Base-by-base conservation (phyloP, 2,113 vertebrate genomes). In the Callithrix jacchus region DNA sequence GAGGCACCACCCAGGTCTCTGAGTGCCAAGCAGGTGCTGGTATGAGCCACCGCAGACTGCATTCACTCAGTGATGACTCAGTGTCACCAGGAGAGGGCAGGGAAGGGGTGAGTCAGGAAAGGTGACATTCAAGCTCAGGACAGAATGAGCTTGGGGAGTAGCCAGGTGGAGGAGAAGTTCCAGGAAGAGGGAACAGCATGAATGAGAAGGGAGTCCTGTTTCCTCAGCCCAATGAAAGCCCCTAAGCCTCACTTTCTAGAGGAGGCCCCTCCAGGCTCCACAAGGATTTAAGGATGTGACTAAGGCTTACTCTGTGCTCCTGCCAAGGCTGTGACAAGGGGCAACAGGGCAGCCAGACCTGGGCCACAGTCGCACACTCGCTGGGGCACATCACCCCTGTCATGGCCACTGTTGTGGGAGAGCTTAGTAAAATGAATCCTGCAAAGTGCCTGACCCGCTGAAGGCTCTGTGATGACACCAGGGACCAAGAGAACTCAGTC, bases 1-100 rank as follows among this genome's bases (percentile, higher is more conserved):
- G 0, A 16, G 56, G 64, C 16, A 35, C 5, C 13, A 25, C 32
- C 14, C 20, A 11, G 8, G 64, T 27, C 47, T 80, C 42, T 58
- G 37, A 66, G 42, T 27, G 81, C 35, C 64, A 47, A n/a, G 54
- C 35, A 23, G 4, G 13, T 2, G 30, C n/a, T 2, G 12, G 74
- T 12, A 58, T 14, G 27, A 16, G 87, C 80, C 52, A 7, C 37
- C 23, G 56, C 52, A 70, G 45, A 56, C 88, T 5, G 3, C 23
- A 83, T 23, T 76, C 68, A 91, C 71, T 83, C 71, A 20, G 88
- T 5, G 61, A 68, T 76, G 92, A 89, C 66, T 97, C 87, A 45
- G 27, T 70, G 89, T 90, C 86, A 82, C 84, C 79, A n/a, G 79
- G 73, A 49, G 30, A 18, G 79, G 37, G 45, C 17, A 2, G 49